Conservation (phyloP, 2,888 invertebrate species). For the Dryomyza anilis region DNA sequence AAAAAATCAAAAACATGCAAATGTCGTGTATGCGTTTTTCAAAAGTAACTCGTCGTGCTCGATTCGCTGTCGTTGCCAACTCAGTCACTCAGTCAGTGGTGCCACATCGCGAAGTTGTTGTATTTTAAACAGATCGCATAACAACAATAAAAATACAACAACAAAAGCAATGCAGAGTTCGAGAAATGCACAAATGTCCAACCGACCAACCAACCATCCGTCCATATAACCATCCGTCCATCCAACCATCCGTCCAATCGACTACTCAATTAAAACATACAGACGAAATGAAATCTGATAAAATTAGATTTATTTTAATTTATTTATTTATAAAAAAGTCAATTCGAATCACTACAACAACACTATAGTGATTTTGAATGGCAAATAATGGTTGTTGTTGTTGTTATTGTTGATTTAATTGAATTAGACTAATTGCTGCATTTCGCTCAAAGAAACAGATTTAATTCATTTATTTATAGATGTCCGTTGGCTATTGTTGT, state of each 20-base stretch:
- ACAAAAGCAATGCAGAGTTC: not conserved
- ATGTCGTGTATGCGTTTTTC: too few relatives aligned
- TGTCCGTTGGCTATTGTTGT: not conserved
- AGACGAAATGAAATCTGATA: not conserved
- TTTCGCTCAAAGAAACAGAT: too few relatives aligned
- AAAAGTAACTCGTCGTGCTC: too few relatives aligned
- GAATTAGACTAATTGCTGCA: conserved; percentile 31
- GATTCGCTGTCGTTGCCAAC: not conserved
- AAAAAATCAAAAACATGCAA: not conserved
- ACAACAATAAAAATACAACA: not conserved
- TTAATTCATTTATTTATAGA: conserved; percentile 25
- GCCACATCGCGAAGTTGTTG: not conserved
- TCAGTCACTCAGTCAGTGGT: conserved; percentile 8
- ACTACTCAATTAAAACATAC: not conserved
- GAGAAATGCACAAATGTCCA: too few relatives aligned
- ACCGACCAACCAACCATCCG: too few relatives aligned
- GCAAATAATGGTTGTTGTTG: conserved; percentile 20
- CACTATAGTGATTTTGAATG: too few relatives aligned
- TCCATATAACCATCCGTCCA: too few relatives aligned
- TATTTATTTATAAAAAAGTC: conserved; percentile 7
- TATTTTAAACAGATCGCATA: not conserved
- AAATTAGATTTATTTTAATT: conserved; percentile 12
- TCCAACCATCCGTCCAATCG: too few relatives aligned
- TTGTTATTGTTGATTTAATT: conserved; percentile 16
- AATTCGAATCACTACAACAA: too few relatives aligned